These are phyloP conservation scores for Archaeoteleia sp. DNA, from an alignment of 2,888 invertebrate genomes.

Conservation along the genomic window DNA sequence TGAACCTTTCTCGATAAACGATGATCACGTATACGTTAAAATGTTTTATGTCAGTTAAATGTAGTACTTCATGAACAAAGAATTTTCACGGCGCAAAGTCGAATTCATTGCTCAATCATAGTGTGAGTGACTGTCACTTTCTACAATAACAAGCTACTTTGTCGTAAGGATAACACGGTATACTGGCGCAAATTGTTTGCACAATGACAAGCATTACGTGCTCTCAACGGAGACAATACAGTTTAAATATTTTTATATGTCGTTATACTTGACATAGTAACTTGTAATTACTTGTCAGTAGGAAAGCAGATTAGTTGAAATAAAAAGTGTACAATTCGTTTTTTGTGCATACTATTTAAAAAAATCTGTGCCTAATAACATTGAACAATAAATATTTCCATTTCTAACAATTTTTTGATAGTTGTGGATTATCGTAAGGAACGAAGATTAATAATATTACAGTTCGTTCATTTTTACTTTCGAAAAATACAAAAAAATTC, in stretches of 20 bases:
- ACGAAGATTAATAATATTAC: too few species aligned
- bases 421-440: too few species aligned
- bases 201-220: conserved; percentile 6
- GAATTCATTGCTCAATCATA: conserved; percentile 1
- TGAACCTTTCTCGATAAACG: too few species aligned
- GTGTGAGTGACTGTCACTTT: conserved; percentile 4
- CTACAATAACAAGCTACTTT: not conserved
- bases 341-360: too few species aligned
- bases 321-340: too few species aligned
- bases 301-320: conserved; percentile 7
- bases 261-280: conserved; percentile 26
- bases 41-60: not conserved
- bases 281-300: conserved; percentile 9
- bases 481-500: too few species aligned
- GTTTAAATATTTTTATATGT: conserved; percentile 12
- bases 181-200: not conserved
- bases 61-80: not conserved
- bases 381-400: too few species aligned
- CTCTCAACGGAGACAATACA: conserved; percentile 3
- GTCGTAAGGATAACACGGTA: not conserved
- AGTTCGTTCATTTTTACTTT: too few species aligned
- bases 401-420: too few species aligned
- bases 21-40: too few species aligned
- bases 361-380: too few species aligned
- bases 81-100: not conserved